A percentile compares a stretch with the other conserved stretches of the same genome.
Conservation (phyloP, 1,140 invertebrate species). For the Dreissena rostriformis region DNA sequence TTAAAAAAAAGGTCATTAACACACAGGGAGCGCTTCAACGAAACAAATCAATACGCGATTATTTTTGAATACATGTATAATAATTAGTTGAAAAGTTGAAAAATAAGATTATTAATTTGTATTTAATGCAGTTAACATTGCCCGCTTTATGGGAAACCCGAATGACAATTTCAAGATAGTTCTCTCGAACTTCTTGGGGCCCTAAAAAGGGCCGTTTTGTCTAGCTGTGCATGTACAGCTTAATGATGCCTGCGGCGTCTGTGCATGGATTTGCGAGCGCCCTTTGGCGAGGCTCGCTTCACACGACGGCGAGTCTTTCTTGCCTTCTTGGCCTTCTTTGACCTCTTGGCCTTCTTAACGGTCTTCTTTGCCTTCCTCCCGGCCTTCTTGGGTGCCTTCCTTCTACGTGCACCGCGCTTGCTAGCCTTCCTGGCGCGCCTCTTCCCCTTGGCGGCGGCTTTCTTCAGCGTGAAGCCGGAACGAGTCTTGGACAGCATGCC, state of each 20-base stretch:
- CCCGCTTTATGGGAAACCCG: background rate
- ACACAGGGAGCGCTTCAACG: too few species aligned
- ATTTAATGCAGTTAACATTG: too few species aligned
- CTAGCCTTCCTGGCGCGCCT: background rate
- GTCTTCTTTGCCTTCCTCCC: conserved; percentile 5
- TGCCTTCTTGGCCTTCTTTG: conserved; percentile 18
- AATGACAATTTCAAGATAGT: background rate
- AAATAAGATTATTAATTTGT: too few species aligned
- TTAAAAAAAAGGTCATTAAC: too few species aligned
- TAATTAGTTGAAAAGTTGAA: too few species aligned
- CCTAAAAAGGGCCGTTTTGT: conserved; percentile 50
- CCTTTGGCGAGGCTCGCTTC: conserved; percentile 17
- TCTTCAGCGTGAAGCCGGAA: conserved; percentile 8
- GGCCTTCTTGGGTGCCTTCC: conserved; percentile 16
- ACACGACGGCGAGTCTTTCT: conserved; percentile 4
- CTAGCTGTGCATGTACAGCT: conserved; percentile 44
- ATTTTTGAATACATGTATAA: too few species aligned
- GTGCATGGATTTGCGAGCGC: background rate
- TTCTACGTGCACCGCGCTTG: background rate
- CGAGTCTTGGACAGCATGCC: conserved; percentile 12
- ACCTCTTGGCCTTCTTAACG: conserved; percentile 14
- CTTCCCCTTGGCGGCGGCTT: background rate
- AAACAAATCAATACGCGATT: too few species aligned
- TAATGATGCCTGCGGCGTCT: conserved; percentile 22
- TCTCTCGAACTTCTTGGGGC: conserved; percentile 20